Evolutionary conservation across 2,113 vertebrate genomes (phyloP), one percentile per base, ranked within the genome.

Genomic region (Grallaria varia): DNA sequence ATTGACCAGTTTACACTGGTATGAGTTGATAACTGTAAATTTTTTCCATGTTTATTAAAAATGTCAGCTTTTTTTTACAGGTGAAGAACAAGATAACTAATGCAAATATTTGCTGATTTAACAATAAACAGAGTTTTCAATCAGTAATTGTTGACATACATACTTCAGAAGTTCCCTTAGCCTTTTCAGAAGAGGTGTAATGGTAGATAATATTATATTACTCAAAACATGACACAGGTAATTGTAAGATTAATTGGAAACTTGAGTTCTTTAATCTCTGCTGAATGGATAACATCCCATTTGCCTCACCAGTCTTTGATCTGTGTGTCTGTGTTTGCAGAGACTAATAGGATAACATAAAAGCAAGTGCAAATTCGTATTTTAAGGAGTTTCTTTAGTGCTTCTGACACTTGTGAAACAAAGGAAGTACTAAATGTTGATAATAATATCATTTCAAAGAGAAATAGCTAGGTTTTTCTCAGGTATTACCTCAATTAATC

Each of bases 241-340:
- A 85, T 72, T 84, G 37, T 91, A 94, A 87, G 39, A 86, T 85
- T 90, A 86, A 92, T 71, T 84, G n/a, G 33, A 90, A 92, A 75
- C 15, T 73, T 8, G 10, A 59, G 19, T 93, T 90, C 18, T 84
- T 18, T 87, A 40, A 45, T 66, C 53, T 56, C 58, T 85, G 30
- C 52, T 72, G 58, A 72, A 67, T 33, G 12, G 23, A 69, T 85
- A 76, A 76, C 9, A 68, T 73, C n/a, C 21, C 15, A 64, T 71
- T 94, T 91, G 3, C 17, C 37, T 83, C 25, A 94, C 14, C 9
- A 67, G 52, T 44, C 84, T 95, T 87, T 95, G 47, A 82, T 85
- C 14, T n/a, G 15, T 33, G 45, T n/a, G 10, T 71, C 42, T 74
- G 25, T 49, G 35, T 87, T 87, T 40, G 22, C 50, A 88, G 66